Base-by-base conservation (phyloP, 2,888 invertebrate genomes). In the Theretra japonica region DNA sequence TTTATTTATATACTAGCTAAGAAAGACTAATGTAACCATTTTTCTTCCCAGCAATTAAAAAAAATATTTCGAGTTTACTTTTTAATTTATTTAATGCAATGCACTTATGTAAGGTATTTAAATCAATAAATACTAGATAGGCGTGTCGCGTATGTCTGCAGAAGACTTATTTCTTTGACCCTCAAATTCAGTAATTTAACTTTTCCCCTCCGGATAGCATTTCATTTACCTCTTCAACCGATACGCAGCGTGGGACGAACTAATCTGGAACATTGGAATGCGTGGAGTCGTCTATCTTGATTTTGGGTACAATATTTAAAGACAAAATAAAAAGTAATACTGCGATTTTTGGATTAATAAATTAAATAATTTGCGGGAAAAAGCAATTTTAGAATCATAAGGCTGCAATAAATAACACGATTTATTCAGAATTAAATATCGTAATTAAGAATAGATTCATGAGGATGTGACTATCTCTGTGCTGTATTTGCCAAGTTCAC, bases 191-290 rank as follows among this genome's bases (percentile, higher is more conserved):
- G 94, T 94, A 94, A 94, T 94, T 94, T 94, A 94, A 94, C 94
- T 94, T 94, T 93, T 93, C 94, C 94, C 94, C 94, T 94, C 92
- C 90, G 91, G 93, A 92, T 93, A 92, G 94, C 94, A 93, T 94
- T 94, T 94, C 94, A 94, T 94, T 94, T 94, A 94, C 94, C 94
- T 94, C 94, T 94, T 94, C 94, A 93, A 91, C 92, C 94, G 94
- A 94, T 94, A 94, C 94, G 94, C 92, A 86, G 94, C 90, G 94
- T 94, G 90, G 94, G 93, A 93, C 90, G 93, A 90, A 93, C 94
- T 93, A 93, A 94, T 94, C 94, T 91, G 85, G 92, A 79, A 90
- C 89, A 92, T 69, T 71, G 79, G 76, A 79, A 76, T 74, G 78
- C 56, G 72, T 88, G 77, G 92, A 93, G 90, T 79, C 70, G 84